Evolutionary conservation across 2,888 invertebrate species (phyloP).

Genomic region (Nomada ruficornis): DNA sequence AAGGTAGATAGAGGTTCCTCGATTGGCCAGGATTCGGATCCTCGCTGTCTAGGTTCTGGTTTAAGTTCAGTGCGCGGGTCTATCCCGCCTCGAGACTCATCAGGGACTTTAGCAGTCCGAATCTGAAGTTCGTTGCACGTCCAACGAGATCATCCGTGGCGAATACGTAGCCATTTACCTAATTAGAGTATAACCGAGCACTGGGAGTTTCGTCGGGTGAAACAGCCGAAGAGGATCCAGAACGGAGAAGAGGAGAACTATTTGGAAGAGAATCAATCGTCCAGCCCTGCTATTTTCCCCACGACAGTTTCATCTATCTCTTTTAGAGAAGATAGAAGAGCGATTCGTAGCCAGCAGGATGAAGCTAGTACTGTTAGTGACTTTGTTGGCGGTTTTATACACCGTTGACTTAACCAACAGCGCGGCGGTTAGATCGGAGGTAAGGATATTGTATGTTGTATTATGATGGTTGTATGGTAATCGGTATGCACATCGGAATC

Average conservation of each 20-base stretch:
- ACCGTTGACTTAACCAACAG: not conserved
- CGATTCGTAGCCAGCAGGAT: slow-evolving; percentile 7
- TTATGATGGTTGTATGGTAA: not conserved
- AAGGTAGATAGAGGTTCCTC: not conserved
- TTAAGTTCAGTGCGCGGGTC: slow-evolving; percentile 25
- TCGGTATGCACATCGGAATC: not conserved
- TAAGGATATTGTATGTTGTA: slow-evolving; percentile 19
- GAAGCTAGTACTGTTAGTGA: slow-evolving; percentile 34
- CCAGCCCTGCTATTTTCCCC: not conserved
- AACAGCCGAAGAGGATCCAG: not conserved
- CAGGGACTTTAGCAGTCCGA: not conserved
- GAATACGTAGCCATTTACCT: too few relatives aligned
- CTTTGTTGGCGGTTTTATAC: slow-evolving; percentile 24
- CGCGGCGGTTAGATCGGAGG: slow-evolving; percentile 48
- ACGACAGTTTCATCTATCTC: not conserved
- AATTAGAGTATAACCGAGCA: not conserved
- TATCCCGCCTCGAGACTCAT: slow-evolving; percentile 21
- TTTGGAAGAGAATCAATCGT: not conserved
- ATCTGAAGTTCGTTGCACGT: slow-evolving; percentile 2
- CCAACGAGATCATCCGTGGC: not conserved
- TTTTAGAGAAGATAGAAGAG: not conserved
- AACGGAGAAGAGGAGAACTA: too few relatives aligned
- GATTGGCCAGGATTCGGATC: not conserved
- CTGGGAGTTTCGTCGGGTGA: not conserved
- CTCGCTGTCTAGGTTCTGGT: not conserved